A percentile compares a stretch with the other conserved stretches of the same genome.
Conservation (phyloP, 2,888 invertebrate species). For the Brachyopa scutellaris region DNA sequence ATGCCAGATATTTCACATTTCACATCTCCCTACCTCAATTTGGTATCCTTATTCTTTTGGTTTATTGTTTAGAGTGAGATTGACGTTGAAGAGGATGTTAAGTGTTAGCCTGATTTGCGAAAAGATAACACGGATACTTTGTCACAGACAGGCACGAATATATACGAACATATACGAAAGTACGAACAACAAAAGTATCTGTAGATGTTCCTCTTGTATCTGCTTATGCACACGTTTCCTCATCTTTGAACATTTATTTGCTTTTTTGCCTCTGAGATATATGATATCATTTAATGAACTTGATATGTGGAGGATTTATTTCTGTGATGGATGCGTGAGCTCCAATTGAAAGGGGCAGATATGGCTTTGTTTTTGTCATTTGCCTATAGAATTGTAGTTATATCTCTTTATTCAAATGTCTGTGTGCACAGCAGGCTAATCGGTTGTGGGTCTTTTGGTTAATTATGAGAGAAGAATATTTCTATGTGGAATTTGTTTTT, state of each 20-base stretch:
- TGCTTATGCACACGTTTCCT: slow-evolving; percentile 3
- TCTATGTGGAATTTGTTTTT: background rate
- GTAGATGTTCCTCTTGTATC: background rate
- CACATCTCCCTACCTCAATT: slow-evolving; percentile 57
- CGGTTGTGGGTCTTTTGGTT: background rate
- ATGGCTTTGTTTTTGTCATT: background rate
- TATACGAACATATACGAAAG: background rate
- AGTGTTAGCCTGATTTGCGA: slow-evolving; percentile 68
- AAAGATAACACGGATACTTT: slow-evolving; percentile 69
- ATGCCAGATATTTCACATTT: slow-evolving; percentile 28
- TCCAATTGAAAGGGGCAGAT: background rate
- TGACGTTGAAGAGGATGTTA: slow-evolving; percentile 71
- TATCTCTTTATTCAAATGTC: background rate
- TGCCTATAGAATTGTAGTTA: background rate
- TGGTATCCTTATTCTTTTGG: slow-evolving; percentile 37
- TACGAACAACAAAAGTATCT: background rate
- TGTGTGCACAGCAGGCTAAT: background rate
- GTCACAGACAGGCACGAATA: slow-evolving; percentile 57
- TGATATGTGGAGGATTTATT: slow-evolving; percentile 47
- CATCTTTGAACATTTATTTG: slow-evolving; percentile 49
- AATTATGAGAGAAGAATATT: background rate
- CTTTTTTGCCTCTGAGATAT: slow-evolving; percentile 38
- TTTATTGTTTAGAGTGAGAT: slow-evolving; percentile 70
- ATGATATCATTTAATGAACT: slow-evolving; percentile 57
- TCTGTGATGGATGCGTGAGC: slow-evolving; percentile 17